Percentiles rank a stretch among this genome's conserved stretches.
Evolutionary conservation across 2,888 invertebrate species (phyloP).

Genomic region (Strigamia crassipes): DNA sequence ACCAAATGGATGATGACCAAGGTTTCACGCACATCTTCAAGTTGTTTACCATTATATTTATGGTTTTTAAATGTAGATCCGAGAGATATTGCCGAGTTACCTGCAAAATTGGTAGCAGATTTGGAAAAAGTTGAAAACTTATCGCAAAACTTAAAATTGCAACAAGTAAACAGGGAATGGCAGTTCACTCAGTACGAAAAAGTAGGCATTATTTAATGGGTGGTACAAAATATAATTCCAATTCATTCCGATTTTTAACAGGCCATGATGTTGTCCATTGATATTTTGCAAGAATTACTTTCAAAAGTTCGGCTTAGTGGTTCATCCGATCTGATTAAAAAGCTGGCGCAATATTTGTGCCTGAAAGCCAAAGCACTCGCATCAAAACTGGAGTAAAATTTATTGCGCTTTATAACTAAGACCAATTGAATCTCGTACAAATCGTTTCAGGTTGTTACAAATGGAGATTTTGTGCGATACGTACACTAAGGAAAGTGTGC

Average conservation of each 20-base stretch:
- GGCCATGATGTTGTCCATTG: background rate
- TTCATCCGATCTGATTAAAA: background rate
- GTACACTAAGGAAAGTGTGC: background rate
- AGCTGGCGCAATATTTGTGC: background rate
- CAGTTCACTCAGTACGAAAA: constrained; percentile 24
- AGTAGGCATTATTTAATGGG: background rate
- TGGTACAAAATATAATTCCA: background rate
- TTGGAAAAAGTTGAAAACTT: background rate
- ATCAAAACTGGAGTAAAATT: constrained; percentile 16
- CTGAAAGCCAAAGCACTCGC: background rate
- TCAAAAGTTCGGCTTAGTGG: background rate
- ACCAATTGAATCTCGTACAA: background rate
- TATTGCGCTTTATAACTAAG: background rate
- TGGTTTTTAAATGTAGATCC: background rate
- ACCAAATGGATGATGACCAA: background rate
- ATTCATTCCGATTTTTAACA: background rate
- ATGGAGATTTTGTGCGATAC: constrained; percentile 20
- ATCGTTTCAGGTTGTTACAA: background rate
- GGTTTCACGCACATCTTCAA: background rate
- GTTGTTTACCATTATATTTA: background rate
- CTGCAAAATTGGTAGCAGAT: background rate
- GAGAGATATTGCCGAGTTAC: constrained; percentile 1
- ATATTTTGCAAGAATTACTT: constrained; percentile 13
- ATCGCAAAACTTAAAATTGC: background rate
- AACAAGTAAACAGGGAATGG: background rate